Percentiles rank a stretch among this genome's conserved stretches.
phyloP scores from a whole-genome alignment of 37 sponge, comb jelly and placozoan species.

The Crambe crambe region DNA sequence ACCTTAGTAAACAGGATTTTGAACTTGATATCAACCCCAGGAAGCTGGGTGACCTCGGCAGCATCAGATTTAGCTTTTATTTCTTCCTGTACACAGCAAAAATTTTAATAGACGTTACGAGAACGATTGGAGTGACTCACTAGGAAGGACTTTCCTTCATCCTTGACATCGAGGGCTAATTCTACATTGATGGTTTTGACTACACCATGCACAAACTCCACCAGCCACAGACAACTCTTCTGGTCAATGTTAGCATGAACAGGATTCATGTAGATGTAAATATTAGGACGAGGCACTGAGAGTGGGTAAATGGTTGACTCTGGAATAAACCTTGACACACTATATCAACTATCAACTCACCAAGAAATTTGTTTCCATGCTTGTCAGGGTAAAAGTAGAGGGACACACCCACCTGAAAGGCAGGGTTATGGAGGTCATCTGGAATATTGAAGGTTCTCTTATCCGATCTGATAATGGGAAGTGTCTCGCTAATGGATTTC shows the following conservation, averaged over 20 bases:
- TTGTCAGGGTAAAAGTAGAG: constrained; percentile 63
- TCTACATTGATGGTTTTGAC: constrained; percentile 60
- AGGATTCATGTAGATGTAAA: constrained; percentile 64
- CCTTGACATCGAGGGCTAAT: constrained; percentile 40
- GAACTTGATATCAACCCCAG: constrained; percentile 53
- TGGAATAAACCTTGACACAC: no score
- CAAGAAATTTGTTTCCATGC: constrained; percentile 42
- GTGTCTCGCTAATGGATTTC: neutral
- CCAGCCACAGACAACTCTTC: constrained; percentile 73
- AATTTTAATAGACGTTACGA: neutral
- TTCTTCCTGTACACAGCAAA: constrained; percentile 18
- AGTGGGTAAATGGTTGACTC: neutral
- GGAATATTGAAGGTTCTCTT: constrained; percentile 81
- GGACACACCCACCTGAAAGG: constrained; percentile 60
- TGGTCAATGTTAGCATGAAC: constrained; percentile 78
- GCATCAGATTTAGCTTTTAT: constrained; percentile 10
- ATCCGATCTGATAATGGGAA: constrained; percentile 75
- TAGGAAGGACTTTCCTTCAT: constrained; percentile 49
- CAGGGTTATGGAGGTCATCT: constrained; percentile 62
- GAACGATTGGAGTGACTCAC: neutral
- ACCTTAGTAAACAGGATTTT: constrained; percentile 60
- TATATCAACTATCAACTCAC: constrained; percentile 17
- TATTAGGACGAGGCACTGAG: constrained; percentile 80
- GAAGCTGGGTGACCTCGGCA: constrained; percentile 21
- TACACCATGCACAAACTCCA: constrained; percentile 73